Evolutionary conservation across 2,888 invertebrate genomes (phyloP).

Genomic region (Yponomeuta cagnagella): DNA sequence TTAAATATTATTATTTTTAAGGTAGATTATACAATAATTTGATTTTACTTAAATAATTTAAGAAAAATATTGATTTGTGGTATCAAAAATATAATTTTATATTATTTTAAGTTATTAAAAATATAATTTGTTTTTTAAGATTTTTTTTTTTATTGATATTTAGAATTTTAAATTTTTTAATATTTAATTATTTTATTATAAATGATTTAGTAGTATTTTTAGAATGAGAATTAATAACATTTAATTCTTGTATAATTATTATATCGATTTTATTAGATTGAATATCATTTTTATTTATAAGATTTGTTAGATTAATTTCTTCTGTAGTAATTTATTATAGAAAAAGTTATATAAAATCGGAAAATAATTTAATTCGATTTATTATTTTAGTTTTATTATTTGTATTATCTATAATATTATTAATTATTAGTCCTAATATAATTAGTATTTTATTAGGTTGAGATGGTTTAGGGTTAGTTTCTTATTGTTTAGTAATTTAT

Average conservation of each 20-base stretch:
- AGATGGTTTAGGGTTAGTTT: constrained; percentile 82
- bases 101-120: constrained; percentile 71
- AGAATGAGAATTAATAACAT: constrained; percentile 72
- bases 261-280: constrained; percentile 79
- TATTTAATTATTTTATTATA: constrained; percentile 63
- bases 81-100: constrained; percentile 69
- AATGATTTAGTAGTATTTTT: constrained; percentile 63
- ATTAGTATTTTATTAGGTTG: constrained; percentile 83
- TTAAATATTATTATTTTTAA: constrained; percentile 78
- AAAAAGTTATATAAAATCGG: constrained; percentile 76
- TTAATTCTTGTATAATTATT: constrained; percentile 63
- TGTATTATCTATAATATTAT: constrained; percentile 79
- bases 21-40: constrained; percentile 66
- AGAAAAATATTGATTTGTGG: constrained; percentile 81
- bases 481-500: constrained; percentile 84
- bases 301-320: constrained; percentile 80
- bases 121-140: constrained; percentile 69
- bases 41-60: constrained; percentile 80
- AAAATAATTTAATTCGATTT: constrained; percentile 78
- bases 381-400: constrained; percentile 79
- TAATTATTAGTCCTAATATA: constrained; percentile 82
- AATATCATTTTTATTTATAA: constrained; percentile 78
- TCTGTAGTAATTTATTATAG: constrained; percentile 79
- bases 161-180: constrained; percentile 53
- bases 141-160: constrained; percentile 66